Evolutionary conservation across 2,113 vertebrate species (phyloP), one percentile per base, ranked within the genome.

Genomic region (Suncus etruscus): DNA sequence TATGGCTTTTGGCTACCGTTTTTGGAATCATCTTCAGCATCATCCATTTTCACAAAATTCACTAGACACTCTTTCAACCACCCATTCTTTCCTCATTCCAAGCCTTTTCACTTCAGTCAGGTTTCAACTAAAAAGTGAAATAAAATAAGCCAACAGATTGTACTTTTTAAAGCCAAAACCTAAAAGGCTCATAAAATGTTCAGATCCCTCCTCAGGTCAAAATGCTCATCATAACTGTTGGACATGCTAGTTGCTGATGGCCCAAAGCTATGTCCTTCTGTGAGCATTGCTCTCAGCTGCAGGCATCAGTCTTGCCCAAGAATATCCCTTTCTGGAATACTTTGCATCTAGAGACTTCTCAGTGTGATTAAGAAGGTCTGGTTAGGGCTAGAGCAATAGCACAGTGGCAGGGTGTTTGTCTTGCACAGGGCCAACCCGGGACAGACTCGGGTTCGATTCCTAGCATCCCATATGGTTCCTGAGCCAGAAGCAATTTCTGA

Each of bases 111-210:
- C n/a, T 80, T 51, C 69, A 31, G 22, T 80, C 22, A 72, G 14
- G 22, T 63, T 76, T 96, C 90, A 47, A 76, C 9, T 65, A 27
- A 93, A 63, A 78, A 24, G 73, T n/a, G 8, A 51, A 87, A 83
- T 0, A 0, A 89, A 39, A 39, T 39, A 39, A 80, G 16, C 20
- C 24, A 39, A 39, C 39, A 39, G 39, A 3, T 39, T 39, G 39
- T 39, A 39, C 39, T 39, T 39, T 39, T 39, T 39, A 3, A 39
- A 39, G 39, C 39, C 39, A 39, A 39, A 39, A 39, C 39, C 39
- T 39, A 39, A 39, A 39, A 39, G 3, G 39, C 39, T 39, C 39
- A 9, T 48, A 3, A 15, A 50, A n/a, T 86, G 65, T 8, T 83
- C 72, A 75, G 18, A 31, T 51, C 11, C 12, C 32, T 72, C 65